Evolutionary conservation across 2,888 invertebrate genomes (phyloP).

Genomic region (Chalcosyrphus nemorum): DNA sequence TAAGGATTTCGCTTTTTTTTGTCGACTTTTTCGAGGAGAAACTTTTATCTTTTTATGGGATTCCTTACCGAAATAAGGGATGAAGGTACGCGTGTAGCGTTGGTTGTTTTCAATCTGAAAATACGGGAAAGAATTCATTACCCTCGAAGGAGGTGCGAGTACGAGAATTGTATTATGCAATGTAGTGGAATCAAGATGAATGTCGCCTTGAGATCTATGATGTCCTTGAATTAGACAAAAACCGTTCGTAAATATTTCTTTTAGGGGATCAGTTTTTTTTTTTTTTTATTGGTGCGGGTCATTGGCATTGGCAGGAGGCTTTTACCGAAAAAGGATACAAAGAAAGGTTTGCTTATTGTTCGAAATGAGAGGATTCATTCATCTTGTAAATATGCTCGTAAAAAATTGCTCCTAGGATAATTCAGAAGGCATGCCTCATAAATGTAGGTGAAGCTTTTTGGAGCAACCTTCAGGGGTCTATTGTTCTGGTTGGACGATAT

Average conservation of each 20-base stretch:
- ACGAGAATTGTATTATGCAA: slow-evolving; percentile 3
- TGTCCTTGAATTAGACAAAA: not conserved
- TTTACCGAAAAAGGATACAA: not conserved
- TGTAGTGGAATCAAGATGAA: not conserved
- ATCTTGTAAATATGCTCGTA: too few species aligned
- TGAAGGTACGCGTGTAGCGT: not conserved
- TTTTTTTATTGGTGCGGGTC: not conserved
- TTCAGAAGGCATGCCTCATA: too few species aligned
- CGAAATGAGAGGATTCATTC: too few species aligned
- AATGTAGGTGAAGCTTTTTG: too few species aligned
- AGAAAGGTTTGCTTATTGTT: not conserved
- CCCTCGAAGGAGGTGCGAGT: not conserved
- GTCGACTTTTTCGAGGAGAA: not conserved
- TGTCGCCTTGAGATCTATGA: not conserved
- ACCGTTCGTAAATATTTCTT: not conserved
- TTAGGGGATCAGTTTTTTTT: not conserved
- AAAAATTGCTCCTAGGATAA: too few species aligned
- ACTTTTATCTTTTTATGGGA: not conserved
- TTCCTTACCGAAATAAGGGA: slow-evolving; percentile 17
- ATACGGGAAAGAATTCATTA: slow-evolving; percentile 19
- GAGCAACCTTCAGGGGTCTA: too few species aligned
- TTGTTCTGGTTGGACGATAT: too few species aligned
- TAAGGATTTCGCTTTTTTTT: not conserved
- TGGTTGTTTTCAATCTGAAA: slow-evolving; percentile 19
- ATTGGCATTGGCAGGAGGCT: not conserved